phyloP scores from a whole-genome alignment of 1,140 invertebrate species.

The Schlechtendalia chinensis region DNA sequence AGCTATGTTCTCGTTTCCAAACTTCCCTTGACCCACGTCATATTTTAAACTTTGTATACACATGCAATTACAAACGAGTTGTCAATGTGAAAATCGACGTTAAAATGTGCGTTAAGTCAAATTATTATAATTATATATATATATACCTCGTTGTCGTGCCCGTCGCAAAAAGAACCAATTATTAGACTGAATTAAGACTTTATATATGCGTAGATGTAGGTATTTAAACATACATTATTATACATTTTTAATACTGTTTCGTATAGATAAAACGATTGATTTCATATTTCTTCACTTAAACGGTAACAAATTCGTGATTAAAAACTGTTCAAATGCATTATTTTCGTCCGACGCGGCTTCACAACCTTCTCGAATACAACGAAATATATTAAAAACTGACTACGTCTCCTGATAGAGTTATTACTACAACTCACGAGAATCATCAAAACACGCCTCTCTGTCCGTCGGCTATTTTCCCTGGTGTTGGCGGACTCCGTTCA shows the following conservation, averaged over 20 bases:
- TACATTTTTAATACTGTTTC: background rate
- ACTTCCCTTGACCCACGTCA: constrained; percentile 4
- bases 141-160: background rate
- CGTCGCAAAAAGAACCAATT: background rate
- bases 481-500: background rate
- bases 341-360: background rate
- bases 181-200: too few relatives aligned
- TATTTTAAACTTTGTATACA: constrained; percentile 16
- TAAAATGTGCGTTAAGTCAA: background rate
- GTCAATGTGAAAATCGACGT: background rate
- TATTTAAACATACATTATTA: constrained; percentile 4
- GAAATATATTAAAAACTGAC: background rate
- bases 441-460: background rate
- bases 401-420: background rate
- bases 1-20: background rate
- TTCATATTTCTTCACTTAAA: background rate
- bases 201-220: background rate
- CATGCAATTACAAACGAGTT: constrained; percentile 21
- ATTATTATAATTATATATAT: constrained; percentile 4
- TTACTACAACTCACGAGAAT: background rate
- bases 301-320: background rate
- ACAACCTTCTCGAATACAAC: background rate
- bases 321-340: background rate
- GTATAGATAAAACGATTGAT: background rate
- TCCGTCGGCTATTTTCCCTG: background rate